A percentile compares a stretch with the other conserved stretches of the same genome.
Evolutionary conservation across 2,113 vertebrate species (phyloP).

Genomic region (Galbula dea): DNA sequence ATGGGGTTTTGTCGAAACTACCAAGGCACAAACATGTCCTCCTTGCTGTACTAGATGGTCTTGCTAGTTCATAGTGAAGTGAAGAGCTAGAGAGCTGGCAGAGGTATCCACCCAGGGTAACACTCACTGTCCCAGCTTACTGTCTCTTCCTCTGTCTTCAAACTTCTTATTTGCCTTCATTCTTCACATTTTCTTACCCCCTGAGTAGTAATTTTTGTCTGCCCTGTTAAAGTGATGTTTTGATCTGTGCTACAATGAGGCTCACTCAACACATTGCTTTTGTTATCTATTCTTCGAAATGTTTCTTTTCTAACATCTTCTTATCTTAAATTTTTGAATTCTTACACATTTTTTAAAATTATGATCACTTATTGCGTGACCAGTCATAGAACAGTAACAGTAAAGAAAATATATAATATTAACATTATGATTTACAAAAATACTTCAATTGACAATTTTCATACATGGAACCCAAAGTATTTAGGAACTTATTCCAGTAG

Average conservation of each 20-base stretch:
- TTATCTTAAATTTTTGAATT: background rate
- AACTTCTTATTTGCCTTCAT: background rate
- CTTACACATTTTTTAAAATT: background rate
- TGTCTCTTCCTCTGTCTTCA: background rate
- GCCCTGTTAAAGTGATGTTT: background rate
- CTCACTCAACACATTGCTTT: background rate
- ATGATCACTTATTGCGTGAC: background rate
- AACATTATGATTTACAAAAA: background rate
- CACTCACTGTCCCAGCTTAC: background rate
- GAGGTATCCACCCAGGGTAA: background rate
- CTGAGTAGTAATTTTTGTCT: background rate
- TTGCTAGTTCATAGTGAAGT: background rate
- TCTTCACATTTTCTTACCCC: background rate
- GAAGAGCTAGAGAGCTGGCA: background rate
- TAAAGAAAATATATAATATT: background rate
- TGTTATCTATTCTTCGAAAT: background rate
- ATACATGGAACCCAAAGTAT: background rate
- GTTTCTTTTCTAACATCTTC: background rate
- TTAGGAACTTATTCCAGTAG: background rate
- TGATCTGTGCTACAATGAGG: rapidly evolving
- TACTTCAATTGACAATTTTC: background rate
- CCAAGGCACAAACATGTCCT: background rate
- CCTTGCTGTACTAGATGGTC: background rate
- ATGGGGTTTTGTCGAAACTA: background rate
- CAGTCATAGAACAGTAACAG: background rate